Evolutionary conservation across 37 sponge, comb jelly and placozoan species (phyloP).

Genomic region (Aplysina aerophoba): DNA sequence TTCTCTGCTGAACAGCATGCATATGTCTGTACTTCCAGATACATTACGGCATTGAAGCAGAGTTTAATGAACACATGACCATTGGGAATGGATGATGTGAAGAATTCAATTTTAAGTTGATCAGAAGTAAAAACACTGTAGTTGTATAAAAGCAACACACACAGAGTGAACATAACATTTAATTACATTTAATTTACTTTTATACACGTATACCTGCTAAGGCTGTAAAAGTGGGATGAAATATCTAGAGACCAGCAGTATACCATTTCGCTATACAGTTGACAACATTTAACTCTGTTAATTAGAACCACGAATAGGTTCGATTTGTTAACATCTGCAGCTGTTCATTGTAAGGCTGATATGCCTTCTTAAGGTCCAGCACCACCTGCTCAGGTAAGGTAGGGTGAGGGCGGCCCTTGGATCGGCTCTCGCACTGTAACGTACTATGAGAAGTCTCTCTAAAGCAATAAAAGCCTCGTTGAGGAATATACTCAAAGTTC

Average conservation of each 20-base stretch:
- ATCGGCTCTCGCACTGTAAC: background rate
- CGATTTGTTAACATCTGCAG: constrained; percentile 30
- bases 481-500: constrained; percentile 61
- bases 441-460: no score
- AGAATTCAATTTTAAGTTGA: no score
- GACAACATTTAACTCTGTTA: no score
- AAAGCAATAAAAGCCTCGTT: constrained; percentile 73
- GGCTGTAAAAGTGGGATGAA: no score
- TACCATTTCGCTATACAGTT: no score
- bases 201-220: background rate
- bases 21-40: background rate
- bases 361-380: constrained; percentile 45
- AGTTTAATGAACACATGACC: no score
- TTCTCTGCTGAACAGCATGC: background rate
- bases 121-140: no score
- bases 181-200: background rate
- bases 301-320: constrained; percentile 39
- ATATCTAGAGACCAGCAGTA: no score
- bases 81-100: no score
- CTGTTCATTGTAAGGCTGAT: constrained; percentile 42
- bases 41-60: background rate
- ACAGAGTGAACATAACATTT: no score
- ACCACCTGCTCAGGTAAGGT: constrained; percentile 29
- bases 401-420: constrained; percentile 86
- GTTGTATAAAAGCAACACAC: background rate